phyloP scores from a whole-genome alignment of 2,888 invertebrate genomes.

The Nephrotoma flavescens region DNA sequence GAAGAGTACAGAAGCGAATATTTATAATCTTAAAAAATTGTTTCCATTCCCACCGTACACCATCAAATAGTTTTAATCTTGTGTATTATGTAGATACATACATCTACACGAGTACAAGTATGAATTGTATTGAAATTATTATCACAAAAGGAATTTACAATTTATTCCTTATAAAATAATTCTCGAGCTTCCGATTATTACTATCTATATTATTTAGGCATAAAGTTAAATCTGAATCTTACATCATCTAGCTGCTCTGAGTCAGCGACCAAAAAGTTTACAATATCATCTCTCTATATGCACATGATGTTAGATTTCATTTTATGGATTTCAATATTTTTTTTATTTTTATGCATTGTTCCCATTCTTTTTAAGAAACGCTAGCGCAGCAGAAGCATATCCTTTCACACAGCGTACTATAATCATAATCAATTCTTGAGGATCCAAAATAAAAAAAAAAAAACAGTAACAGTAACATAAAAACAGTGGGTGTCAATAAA shows the following conservation, averaged over 20 bases:
- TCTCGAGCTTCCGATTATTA: neutral
- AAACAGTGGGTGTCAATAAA: neutral
- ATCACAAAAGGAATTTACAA: neutral
- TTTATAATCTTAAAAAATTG: neutral
- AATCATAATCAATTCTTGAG: neutral
- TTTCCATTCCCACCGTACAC: neutral
- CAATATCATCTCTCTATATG: neutral
- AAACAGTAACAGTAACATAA: no score
- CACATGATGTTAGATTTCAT: neutral
- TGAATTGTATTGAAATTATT: neutral
- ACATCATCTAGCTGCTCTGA: no score
- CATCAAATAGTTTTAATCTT: neutral
- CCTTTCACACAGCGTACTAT: neutral
- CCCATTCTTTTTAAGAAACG: neutral
- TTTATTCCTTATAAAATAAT: neutral
- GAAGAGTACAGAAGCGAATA: no score
- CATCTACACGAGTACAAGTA: no score
- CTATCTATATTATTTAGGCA: neutral
- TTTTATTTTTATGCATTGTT: neutral
- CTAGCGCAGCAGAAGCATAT: neutral
- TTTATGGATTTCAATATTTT: neutral
- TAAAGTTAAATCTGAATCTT: neutral
- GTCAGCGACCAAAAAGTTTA: no score
- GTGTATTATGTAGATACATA: neutral
- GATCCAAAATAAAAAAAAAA: neutral